These are phyloP conservation scores for Hormaphis cornu DNA, from an alignment of 1,140 invertebrate genomes.

Conservation along the genomic window DNA sequence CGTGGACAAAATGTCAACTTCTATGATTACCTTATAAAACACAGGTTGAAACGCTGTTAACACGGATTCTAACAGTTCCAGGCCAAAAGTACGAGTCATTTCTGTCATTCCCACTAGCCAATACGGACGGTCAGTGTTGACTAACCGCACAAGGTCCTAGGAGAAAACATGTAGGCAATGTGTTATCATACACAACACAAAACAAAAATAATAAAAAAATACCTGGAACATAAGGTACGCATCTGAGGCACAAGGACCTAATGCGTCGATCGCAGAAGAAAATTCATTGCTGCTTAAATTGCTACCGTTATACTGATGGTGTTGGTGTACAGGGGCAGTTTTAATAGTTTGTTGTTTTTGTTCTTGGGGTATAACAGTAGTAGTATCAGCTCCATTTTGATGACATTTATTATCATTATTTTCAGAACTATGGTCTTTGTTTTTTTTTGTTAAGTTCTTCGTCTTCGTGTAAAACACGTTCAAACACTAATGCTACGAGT, in stretches of 20 bases:
- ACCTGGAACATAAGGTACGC: slow-evolving; percentile 92
- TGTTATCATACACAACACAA: neutral
- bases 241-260: slow-evolving; percentile 83
- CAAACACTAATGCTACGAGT: slow-evolving; percentile 92
- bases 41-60: slow-evolving; percentile 82
- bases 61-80: slow-evolving; percentile 89
- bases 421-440: neutral
- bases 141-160: slow-evolving; percentile 87
- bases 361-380: neutral
- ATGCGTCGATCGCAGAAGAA: slow-evolving; percentile 28
- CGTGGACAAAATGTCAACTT: neutral
- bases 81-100: slow-evolving; percentile 92
- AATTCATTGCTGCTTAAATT: neutral
- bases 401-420: slow-evolving; percentile 28
- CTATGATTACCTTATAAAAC: slow-evolving; percentile 71
- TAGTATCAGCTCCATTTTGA: neutral
- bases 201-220: slow-evolving; percentile 33
- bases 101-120: slow-evolving; percentile 93
- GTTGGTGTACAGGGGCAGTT: neutral
- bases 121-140: slow-evolving; percentile 89
- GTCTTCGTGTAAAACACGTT: slow-evolving; percentile 73
- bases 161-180: slow-evolving; percentile 35
- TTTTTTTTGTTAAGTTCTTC: slow-evolving; percentile 43
- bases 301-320: neutral
- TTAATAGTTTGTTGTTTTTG: neutral